Percentiles rank a stretch among this genome's conserved stretches.
phyloP scores from a whole-genome alignment of 2,113 vertebrate genomes.

The Thamnaconus septentrionalis region DNA sequence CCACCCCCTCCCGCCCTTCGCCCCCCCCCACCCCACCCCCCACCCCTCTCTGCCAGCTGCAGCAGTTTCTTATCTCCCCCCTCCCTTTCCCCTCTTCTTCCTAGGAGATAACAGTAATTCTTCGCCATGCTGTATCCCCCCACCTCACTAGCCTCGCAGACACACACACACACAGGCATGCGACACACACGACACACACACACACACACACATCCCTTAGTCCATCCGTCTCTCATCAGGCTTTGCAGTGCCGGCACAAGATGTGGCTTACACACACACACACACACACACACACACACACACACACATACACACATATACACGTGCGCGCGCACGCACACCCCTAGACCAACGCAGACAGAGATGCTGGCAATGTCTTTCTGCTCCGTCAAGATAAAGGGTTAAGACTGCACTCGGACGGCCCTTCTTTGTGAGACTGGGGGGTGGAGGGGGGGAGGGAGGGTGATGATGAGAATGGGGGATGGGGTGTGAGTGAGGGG shows the following conservation, averaged over 20 bases:
- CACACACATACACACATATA: conserved; percentile 14
- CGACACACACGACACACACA: conserved; percentile 2
- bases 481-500: neutral
- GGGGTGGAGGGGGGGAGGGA: conserved; percentile 4
- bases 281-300: conserved; percentile 18
- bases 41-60: conserved; percentile 73
- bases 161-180: conserved; percentile 22
- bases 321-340: conserved; percentile 9
- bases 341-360: conserved; percentile 48
- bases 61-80: conserved; percentile 90
- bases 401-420: conserved; percentile 96
- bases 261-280: conserved; percentile 33
- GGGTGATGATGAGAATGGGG: neutral
- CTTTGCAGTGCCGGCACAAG: conserved; percentile 38
- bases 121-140: conserved; percentile 85
- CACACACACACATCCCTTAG: conserved; percentile 28
- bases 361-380: conserved; percentile 91
- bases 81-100: conserved; percentile 92
- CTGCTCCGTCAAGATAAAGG: conserved; percentile 99
- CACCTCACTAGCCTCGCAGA: conserved; percentile 27
- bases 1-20: conserved; percentile 12
- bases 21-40: conserved; percentile 38
- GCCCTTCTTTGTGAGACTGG: conserved; percentile 81
- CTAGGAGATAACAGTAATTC: conserved; percentile 98
- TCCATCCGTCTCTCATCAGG: conserved; percentile 51